Conservation (phyloP, 2,888 invertebrate species). For the Rhogogaster chlorosoma region DNA sequence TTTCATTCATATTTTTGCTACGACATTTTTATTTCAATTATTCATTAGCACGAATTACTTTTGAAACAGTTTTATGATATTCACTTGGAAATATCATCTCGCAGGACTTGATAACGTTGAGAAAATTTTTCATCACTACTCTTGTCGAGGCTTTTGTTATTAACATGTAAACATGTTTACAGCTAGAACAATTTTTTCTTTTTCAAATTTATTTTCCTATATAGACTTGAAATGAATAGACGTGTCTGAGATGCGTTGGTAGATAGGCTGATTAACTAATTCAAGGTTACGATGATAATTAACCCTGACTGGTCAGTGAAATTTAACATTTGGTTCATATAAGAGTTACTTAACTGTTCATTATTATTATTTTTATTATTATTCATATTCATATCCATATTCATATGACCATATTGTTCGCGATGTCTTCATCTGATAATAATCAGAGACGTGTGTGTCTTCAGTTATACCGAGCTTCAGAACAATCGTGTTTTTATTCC, state of each 20-base stretch:
- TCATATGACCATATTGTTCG: background rate
- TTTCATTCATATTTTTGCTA: background rate
- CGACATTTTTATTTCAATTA: background rate
- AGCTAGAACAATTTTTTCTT: background rate
- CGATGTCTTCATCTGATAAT: background rate
- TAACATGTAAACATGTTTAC: constrained; percentile 10
- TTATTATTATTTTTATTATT: background rate
- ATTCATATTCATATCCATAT: background rate
- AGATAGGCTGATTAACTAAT: constrained; percentile 40
- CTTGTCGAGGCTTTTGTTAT: background rate
- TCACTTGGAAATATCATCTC: background rate
- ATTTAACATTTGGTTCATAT: constrained; percentile 17
- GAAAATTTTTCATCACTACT: background rate
- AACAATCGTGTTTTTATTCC: background rate
- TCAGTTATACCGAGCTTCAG: background rate
- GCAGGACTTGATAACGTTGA: background rate
- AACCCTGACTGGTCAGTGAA: constrained; percentile 10
- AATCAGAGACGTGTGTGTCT: background rate
- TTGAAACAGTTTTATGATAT: background rate
- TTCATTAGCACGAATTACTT: background rate
- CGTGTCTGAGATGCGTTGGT: constrained; percentile 30
- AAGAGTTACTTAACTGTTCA: background rate
- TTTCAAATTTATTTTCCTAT: background rate
- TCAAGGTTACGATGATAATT: constrained; percentile 36
- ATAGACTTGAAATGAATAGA: constrained; percentile 11